Conservation (phyloP, 2,888 invertebrate species). For the Cerceris ruficornis region DNA sequence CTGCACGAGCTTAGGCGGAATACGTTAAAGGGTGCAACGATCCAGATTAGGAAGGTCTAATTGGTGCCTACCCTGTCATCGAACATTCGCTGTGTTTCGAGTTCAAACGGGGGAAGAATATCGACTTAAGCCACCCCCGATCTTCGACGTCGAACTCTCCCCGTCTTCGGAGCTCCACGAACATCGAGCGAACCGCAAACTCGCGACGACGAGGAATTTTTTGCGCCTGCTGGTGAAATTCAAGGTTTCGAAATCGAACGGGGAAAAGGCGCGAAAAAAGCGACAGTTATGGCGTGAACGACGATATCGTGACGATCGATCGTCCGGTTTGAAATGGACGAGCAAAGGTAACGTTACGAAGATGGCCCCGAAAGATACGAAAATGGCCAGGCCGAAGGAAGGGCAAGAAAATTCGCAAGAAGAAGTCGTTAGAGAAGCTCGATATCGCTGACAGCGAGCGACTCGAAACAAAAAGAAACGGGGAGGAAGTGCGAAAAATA, state of each 20-base stretch:
- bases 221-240: too few relatives aligned
- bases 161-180: too few relatives aligned
- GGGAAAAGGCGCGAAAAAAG: too few relatives aligned
- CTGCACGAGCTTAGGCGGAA: slow-evolving; percentile 43
- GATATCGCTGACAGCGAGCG: slow-evolving; percentile 29
- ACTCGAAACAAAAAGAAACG: slow-evolving; percentile 6
- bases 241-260: too few relatives aligned
- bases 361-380: slow-evolving; percentile 57
- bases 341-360: slow-evolving; percentile 30
- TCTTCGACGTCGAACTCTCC: too few relatives aligned
- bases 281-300: too few relatives aligned
- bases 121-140: too few relatives aligned
- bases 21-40: slow-evolving; percentile 39
- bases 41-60: slow-evolving; percentile 62
- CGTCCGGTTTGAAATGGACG: slow-evolving; percentile 12
- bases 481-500: slow-evolving; percentile 9
- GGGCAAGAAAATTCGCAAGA: slow-evolving; percentile 47
- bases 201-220: too few relatives aligned
- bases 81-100: slow-evolving; percentile 1
- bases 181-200: too few relatives aligned
- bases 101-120: neutral
- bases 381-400: slow-evolving; percentile 15
- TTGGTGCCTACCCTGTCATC: slow-evolving; percentile 28
- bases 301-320: slow-evolving; percentile 9
- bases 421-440: slow-evolving; percentile 51